phyloP scores from a whole-genome alignment of 37 sponge, comb jelly and placozoan genomes.

The Axinella damicornis region DNA sequence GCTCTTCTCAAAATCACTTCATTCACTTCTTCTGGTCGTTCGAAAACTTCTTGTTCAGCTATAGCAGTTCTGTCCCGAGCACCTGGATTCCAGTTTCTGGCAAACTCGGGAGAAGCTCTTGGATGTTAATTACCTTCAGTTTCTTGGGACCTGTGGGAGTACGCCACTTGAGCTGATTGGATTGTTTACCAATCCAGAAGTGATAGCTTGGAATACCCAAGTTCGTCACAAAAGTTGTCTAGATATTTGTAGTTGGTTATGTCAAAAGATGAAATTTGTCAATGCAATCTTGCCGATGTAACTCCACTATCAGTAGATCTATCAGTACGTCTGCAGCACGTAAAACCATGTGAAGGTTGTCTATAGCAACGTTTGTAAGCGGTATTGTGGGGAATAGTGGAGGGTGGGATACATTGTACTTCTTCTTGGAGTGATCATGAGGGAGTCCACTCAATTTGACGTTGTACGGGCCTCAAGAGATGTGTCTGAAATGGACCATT shows the following conservation, averaged over 20 bases:
- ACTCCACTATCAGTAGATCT: neutral
- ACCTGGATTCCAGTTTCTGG: neutral
- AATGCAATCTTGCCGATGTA: conserved; percentile 5
- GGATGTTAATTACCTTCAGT: neutral
- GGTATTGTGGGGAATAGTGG: conserved; percentile 25
- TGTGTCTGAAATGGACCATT: neutral
- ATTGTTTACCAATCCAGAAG: conserved; percentile 4
- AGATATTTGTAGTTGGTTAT: neutral
- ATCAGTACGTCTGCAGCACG: conserved; percentile 12
- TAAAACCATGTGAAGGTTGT: conserved; percentile 2
- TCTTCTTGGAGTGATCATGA: neutral
- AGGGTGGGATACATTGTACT: neutral
- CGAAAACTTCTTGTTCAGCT: neutral
- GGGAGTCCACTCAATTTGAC: neutral
- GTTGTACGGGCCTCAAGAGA: neutral
- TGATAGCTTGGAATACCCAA: neutral
- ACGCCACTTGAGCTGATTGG: conserved; percentile 9
- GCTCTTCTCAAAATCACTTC: neutral
- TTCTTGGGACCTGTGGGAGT: conserved; percentile 36
- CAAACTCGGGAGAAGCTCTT: too few species aligned
- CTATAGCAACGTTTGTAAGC: neutral
- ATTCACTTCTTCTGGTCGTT: too few species aligned
- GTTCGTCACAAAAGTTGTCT: neutral
- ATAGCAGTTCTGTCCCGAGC: neutral
- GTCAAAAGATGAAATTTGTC: neutral